phyloP scores from a whole-genome alignment of 2,113 vertebrate genomes.

The Aegithalos caudatus region DNA sequence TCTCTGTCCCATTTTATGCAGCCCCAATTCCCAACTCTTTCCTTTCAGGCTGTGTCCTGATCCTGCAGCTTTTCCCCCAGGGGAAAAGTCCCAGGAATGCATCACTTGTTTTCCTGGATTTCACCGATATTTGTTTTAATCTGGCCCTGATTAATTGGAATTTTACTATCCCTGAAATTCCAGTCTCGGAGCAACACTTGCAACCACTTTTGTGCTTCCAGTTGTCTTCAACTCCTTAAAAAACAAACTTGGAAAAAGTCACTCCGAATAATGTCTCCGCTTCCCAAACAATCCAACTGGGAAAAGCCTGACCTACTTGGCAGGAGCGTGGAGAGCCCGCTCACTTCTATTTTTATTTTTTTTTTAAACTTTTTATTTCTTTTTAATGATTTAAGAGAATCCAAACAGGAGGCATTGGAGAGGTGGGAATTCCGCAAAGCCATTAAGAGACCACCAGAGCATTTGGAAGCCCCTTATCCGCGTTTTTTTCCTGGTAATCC shows the following conservation, averaged over 20 bases:
- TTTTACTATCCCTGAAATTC: rapidly evolving
- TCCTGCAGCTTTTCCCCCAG: neutral
- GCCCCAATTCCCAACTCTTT: neutral
- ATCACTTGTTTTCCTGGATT: neutral
- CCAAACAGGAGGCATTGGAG: neutral
- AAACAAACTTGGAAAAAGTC: neutral
- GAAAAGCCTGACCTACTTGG: constrained; percentile 48
- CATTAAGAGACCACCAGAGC: neutral
- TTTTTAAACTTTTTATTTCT: neutral
- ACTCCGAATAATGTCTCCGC: neutral
- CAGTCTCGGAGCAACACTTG: neutral
- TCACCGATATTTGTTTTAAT: neutral
- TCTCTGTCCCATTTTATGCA: neutral
- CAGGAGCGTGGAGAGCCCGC: neutral
- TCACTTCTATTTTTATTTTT: neutral
- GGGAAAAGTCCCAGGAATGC: neutral
- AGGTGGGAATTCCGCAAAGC: neutral
- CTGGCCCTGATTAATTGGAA: rapidly evolving
- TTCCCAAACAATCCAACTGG: neutral
- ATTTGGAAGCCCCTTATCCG: neutral
- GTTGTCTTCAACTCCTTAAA: neutral
- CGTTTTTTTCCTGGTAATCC: neutral
- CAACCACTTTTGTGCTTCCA: neutral
- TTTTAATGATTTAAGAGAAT: constrained; percentile 27
- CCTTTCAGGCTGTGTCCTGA: rapidly evolving